A percentile compares a stretch with the other conserved stretches of the same genome.
phyloP scores from a whole-genome alignment of 53 echinoderm and acorn worm genomes.

The Arbacia lixula region DNA sequence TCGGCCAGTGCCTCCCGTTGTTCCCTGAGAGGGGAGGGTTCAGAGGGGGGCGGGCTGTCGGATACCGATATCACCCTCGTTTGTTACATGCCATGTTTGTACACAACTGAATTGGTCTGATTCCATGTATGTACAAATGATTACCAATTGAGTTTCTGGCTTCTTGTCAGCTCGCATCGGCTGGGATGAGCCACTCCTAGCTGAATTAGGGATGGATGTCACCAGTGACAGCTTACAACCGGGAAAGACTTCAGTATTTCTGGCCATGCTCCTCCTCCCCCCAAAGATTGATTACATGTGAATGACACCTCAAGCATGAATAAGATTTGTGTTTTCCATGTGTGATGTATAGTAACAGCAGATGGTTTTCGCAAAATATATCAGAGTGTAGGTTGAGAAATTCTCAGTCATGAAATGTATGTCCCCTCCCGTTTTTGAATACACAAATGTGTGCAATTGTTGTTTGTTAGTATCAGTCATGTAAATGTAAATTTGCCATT shows the following conservation, averaged over 20 bases:
- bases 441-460: too few species aligned
- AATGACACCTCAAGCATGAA: too few species aligned
- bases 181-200: constrained; percentile 31
- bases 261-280: too few species aligned
- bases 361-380: too few species aligned
- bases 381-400: too few species aligned
- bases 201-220: constrained; percentile 25
- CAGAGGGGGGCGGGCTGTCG: constrained; percentile 17
- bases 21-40: constrained; percentile 18
- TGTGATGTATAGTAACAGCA: too few species aligned
- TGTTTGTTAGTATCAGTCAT: too few species aligned
- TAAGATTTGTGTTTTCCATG: too few species aligned
- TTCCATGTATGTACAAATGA: constrained; percentile 55
- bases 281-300: too few species aligned
- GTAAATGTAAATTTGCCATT: too few species aligned
- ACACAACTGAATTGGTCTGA: constrained; percentile 29
- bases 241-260: neutral
- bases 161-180: constrained; percentile 41
- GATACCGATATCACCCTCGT: constrained; percentile 27
- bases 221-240: constrained; percentile 44
- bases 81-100: constrained; percentile 44
- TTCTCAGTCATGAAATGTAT: too few species aligned
- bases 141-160: constrained; percentile 53
- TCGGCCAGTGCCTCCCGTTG: constrained; percentile 10
- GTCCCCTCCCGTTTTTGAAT: too few species aligned